Evolutionary conservation across 2,888 invertebrate genomes (phyloP).

Genomic region (Anticlea derivata): DNA sequence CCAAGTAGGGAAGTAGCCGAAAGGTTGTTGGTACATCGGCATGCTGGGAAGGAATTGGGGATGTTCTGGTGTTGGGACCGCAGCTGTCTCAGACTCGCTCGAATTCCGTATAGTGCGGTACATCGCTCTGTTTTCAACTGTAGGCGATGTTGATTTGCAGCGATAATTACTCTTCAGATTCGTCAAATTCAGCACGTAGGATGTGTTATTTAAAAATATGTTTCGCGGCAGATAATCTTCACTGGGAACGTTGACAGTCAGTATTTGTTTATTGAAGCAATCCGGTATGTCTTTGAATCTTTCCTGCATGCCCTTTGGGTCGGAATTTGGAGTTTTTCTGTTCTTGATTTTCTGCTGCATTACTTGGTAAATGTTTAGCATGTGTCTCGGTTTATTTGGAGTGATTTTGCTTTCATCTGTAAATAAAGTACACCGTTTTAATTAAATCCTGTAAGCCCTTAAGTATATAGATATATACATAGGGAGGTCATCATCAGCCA

Average conservation of each 20-base stretch:
- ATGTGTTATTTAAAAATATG: slow-evolving; percentile 55
- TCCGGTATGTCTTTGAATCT: slow-evolving; percentile 58
- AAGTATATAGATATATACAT: too few relatives aligned
- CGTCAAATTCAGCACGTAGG: slow-evolving; percentile 58
- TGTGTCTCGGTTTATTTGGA: neutral
- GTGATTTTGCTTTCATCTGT: slow-evolving; percentile 2
- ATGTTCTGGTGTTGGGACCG: slow-evolving; percentile 2
- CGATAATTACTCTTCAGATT: slow-evolving; percentile 22
- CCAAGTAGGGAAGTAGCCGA: neutral
- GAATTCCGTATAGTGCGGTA: slow-evolving; percentile 3
- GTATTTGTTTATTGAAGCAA: slow-evolving; percentile 48
- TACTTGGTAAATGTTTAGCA: slow-evolving; percentile 11
- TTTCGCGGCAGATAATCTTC: slow-evolving; percentile 58
- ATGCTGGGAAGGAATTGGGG: slow-evolving; percentile 8
- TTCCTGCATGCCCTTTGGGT: slow-evolving; percentile 40
- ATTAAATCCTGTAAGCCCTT: too few relatives aligned
- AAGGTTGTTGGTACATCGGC: slow-evolving; percentile 4
- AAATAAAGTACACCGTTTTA: too few relatives aligned
- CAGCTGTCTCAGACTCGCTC: slow-evolving; percentile 12
- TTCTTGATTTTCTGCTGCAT: slow-evolving; percentile 40
- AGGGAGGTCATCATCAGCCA: too few relatives aligned
- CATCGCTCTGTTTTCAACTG: slow-evolving; percentile 3
- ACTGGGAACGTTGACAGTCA: slow-evolving; percentile 57
- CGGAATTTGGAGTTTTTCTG: slow-evolving; percentile 43
- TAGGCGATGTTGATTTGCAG: neutral